A percentile compares a stretch with the other conserved stretches of the same genome.
phyloP scores from a whole-genome alignment of 2,797 vertebrate species.

The Anableps anableps region DNA sequence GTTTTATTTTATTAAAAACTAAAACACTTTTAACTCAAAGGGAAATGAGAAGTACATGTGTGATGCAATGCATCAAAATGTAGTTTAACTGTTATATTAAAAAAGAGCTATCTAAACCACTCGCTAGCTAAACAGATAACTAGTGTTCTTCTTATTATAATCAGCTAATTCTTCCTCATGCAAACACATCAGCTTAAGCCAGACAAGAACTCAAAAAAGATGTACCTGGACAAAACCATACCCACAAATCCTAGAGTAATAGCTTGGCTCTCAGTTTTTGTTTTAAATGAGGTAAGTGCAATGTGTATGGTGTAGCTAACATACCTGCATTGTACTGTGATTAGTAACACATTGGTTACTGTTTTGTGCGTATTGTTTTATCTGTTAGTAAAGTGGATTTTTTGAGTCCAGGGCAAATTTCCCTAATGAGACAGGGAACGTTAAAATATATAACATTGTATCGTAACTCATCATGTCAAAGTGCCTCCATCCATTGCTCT shows the following conservation, averaged over 20 bases:
- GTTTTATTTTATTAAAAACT: neutral
- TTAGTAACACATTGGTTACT: neutral
- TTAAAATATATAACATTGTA: neutral
- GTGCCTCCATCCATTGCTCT: no score
- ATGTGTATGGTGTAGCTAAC: neutral
- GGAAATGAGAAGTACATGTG: neutral
- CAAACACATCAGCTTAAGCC: neutral
- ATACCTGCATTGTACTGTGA: neutral
- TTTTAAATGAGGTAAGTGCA: neutral
- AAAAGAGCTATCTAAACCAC: no score
- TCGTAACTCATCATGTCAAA: neutral
- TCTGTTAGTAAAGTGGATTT: neutral
- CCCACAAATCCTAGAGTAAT: neutral
- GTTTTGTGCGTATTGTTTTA: neutral
- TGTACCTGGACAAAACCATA: neutral
- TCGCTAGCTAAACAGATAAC: neutral
- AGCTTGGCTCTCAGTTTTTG: neutral
- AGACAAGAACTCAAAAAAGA: neutral
- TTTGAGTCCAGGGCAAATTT: neutral
- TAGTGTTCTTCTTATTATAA: neutral
- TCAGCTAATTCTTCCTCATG: neutral
- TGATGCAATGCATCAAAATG: conserved; percentile 12
- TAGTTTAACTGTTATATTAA: neutral
- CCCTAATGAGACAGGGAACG: neutral
- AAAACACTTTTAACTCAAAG: neutral